phyloP scores from a whole-genome alignment of 2,888 invertebrate genomes.

The Minunthozetes semirufus region DNA sequence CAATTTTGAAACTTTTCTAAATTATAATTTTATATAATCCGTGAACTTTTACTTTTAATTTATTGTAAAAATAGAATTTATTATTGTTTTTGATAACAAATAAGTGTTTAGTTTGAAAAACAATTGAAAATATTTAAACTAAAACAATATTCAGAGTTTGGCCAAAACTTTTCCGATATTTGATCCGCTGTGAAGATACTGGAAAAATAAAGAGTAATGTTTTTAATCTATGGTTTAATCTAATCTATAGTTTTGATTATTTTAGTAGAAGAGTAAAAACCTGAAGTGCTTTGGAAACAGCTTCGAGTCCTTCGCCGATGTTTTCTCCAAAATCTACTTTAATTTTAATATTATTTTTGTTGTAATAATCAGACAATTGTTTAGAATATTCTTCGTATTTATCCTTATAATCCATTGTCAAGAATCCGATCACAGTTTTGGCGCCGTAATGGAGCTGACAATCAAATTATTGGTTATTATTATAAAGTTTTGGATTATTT shows the following conservation, averaged over 20 bases:
- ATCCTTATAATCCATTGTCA: slow-evolving; percentile 4
- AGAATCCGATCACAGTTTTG: slow-evolving; percentile 28
- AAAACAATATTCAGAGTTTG: too few relatives aligned
- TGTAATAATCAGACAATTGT: slow-evolving; percentile 29
- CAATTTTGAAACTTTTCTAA: too few relatives aligned
- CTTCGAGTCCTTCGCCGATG: background rate
- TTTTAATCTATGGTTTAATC: background rate
- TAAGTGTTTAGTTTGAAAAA: too few relatives aligned
- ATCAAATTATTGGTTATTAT: background rate
- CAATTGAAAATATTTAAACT: too few relatives aligned
- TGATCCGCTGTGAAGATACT: slow-evolving; percentile 25
- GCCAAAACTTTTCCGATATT: slow-evolving; percentile 24
- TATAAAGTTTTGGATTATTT: background rate
- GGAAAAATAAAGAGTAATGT: background rate
- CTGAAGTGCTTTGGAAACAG: slow-evolving; percentile 5
- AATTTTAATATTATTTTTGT: background rate
- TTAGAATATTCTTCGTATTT: slow-evolving; percentile 9
- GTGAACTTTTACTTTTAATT: too few relatives aligned
- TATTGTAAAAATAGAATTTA: too few relatives aligned
- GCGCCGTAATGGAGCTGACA: slow-evolving; percentile 34
- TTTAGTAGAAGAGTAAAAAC: background rate
- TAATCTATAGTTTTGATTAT: too few relatives aligned
- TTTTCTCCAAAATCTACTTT: background rate
- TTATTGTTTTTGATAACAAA: too few relatives aligned
- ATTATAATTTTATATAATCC: too few relatives aligned